These are phyloP conservation scores for Saccostrea cuccullata DNA, from an alignment of 1,140 invertebrate genomes.

Conservation along the genomic window DNA sequence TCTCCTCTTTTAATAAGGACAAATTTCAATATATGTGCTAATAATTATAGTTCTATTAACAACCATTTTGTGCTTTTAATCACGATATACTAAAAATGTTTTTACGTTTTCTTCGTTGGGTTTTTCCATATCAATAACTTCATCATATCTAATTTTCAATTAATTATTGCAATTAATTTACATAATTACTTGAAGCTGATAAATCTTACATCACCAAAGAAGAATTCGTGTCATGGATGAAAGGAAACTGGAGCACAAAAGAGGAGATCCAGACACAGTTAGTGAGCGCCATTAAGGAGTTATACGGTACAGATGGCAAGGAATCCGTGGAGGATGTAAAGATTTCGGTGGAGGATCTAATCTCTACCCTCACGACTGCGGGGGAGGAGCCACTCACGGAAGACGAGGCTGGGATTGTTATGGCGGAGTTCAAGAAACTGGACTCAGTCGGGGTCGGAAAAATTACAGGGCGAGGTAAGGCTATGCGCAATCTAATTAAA, in stretches of 20 bases:
- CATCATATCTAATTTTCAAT: no score
- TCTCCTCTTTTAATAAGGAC: no score
- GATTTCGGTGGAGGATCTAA: not conserved
- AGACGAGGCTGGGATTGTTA: not conserved
- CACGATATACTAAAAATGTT: no score
- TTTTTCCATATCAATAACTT: no score
- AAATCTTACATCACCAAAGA: conserved; percentile 22
- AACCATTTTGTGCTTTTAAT: no score
- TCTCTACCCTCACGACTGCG: not conserved
- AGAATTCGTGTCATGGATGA: not conserved
- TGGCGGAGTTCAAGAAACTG: not conserved
- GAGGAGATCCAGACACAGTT: not conserved
- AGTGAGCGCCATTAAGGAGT: not conserved
- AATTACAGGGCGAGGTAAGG: not conserved
- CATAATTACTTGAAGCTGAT: not conserved
- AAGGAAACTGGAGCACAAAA: not conserved
- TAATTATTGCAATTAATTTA: no score
- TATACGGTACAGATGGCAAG: not conserved
- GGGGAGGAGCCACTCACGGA: conserved; percentile 2
- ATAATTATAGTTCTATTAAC: no score
- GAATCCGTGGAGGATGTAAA: not conserved
- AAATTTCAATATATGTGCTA: no score
- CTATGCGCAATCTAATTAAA: no score
- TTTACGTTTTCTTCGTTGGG: no score
- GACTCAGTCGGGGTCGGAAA: not conserved